Conservation (phyloP, 2,888 invertebrate species). For the Tromatobia lineatoria region DNA sequence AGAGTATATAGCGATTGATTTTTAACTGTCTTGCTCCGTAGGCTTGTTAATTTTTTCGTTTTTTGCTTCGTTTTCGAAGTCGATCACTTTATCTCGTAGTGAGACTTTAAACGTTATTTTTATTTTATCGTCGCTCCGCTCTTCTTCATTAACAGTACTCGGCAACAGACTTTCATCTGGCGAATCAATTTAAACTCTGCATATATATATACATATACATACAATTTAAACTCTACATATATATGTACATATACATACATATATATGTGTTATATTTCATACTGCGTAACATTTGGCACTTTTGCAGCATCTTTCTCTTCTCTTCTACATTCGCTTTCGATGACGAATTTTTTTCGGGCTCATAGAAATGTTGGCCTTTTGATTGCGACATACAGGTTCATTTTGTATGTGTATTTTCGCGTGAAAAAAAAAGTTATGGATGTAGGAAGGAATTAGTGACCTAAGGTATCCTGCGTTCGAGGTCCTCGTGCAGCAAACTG, state of each 20-base stretch:
- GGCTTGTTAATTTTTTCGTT: not conserved
- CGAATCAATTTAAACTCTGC: not conserved
- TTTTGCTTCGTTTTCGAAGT: conserved; percentile 6
- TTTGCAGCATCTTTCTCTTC: not conserved
- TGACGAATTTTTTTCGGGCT: too few species aligned
- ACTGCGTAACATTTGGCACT: conserved; percentile 22
- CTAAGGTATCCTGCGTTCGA: conserved; percentile 85
- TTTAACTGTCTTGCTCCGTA: conserved; percentile 12
- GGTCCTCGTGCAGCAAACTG: conserved; percentile 87
- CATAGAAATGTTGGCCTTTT: conserved; percentile 10
- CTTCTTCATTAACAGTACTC: conserved; percentile 7
- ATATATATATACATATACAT: not conserved
- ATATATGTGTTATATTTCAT: not conserved
- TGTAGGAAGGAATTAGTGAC: conserved; percentile 44
- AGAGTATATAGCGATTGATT: conserved; percentile 31
- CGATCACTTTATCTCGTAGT: conserved; percentile 22
- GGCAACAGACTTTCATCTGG: not conserved
- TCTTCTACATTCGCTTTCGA: not conserved
- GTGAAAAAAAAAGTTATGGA: not conserved
- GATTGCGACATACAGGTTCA: conserved; percentile 24
- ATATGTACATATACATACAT: not conserved
- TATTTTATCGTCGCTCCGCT: not conserved
- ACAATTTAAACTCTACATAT: too few species aligned
- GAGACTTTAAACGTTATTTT: not conserved
- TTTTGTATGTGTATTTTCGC: conserved; percentile 8